Percentiles rank a stretch among this genome's conserved stretches.
phyloP scores from a whole-genome alignment of 2,797 vertebrate species.

The Fringilla coelebs region DNA sequence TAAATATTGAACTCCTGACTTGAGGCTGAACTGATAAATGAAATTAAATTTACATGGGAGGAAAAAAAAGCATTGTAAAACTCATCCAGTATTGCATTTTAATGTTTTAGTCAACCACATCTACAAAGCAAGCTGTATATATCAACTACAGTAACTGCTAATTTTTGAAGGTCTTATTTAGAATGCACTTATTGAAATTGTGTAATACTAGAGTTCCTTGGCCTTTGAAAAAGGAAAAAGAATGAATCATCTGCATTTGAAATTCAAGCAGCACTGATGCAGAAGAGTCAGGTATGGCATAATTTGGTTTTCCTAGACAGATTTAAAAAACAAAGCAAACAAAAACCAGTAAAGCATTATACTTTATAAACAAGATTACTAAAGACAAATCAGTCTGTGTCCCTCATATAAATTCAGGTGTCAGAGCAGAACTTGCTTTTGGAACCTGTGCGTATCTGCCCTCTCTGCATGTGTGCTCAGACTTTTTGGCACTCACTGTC shows the following conservation, averaged over 20 bases:
- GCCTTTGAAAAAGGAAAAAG: background rate
- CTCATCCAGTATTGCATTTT: background rate
- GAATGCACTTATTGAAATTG: background rate
- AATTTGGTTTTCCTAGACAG: background rate
- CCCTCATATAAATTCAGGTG: background rate
- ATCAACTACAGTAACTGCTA: background rate
- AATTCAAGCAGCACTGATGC: background rate
- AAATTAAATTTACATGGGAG: background rate
- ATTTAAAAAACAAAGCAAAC: background rate
- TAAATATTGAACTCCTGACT: conserved; percentile 30
- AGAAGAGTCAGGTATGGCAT: background rate
- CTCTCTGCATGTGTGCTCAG: background rate
- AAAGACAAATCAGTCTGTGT: background rate
- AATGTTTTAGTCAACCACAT: background rate
- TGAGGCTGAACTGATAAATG: conserved; percentile 25
- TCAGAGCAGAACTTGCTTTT: background rate
- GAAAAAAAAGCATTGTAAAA: background rate
- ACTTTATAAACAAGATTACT: background rate
- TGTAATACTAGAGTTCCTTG: background rate
- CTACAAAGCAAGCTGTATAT: background rate
- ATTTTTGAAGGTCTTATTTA: conserved; percentile 9
- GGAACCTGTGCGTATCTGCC: background rate
- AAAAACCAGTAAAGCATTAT: background rate
- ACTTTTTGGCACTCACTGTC: background rate
- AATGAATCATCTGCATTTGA: background rate